Evolutionary conservation across 1,140 invertebrate genomes (phyloP).

Genomic region (Paraescarpia echinospica): DNA sequence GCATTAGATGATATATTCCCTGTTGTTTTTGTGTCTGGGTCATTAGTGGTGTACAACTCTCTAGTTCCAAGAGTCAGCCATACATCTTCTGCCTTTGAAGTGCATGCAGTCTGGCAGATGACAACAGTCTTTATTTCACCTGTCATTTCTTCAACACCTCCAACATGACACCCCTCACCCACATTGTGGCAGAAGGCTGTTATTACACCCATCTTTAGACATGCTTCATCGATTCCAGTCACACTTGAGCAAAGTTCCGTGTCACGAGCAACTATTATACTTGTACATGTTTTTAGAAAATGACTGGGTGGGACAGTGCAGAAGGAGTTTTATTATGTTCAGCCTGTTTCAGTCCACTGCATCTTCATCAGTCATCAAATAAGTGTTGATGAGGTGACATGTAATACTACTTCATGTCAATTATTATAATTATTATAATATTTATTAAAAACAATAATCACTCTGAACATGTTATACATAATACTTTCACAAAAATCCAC

Average conservation of each 20-base stretch:
- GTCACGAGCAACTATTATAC: not conserved
- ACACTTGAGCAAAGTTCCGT: not conserved
- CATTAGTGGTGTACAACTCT: not conserved
- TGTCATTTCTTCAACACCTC: not conserved
- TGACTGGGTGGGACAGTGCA: not conserved
- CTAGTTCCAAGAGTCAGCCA: not conserved
- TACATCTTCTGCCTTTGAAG: not conserved
- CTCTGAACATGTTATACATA: not conserved
- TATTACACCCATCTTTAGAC: not conserved
- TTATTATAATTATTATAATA: too few species aligned
- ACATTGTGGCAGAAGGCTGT: not conserved
- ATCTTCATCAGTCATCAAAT: too few species aligned
- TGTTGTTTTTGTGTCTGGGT: not conserved
- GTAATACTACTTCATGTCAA: too few species aligned
- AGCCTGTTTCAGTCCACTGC: too few species aligned
- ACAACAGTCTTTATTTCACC: not conserved
- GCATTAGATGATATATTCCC: not conserved
- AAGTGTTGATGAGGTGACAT: too few species aligned
- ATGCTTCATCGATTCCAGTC: not conserved
- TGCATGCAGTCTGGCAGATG: not conserved
- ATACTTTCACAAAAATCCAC: not conserved
- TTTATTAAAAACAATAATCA: too few species aligned
- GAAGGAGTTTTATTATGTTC: too few species aligned
- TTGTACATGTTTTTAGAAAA: not conserved
- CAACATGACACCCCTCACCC: not conserved